A percentile compares a stretch with the other conserved stretches of the same genome.
phyloP scores from a whole-genome alignment of 2,888 invertebrate species.

The Criorhina ranunculi region DNA sequence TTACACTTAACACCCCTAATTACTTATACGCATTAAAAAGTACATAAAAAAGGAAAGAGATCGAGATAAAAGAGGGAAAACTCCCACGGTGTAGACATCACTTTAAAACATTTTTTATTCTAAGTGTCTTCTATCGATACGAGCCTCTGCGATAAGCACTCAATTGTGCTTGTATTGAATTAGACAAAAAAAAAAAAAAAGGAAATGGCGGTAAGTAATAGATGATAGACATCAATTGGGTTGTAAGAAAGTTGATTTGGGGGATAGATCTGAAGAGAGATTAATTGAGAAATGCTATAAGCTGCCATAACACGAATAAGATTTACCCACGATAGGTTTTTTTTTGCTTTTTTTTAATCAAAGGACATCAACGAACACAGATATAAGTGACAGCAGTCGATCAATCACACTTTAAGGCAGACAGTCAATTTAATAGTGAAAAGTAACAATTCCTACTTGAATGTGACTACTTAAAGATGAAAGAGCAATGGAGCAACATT shows the following conservation, averaged over 20 bases:
- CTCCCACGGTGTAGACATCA: not conserved
- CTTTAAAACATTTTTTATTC: not conserved
- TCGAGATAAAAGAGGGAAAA: not conserved
- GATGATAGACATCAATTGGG: not conserved
- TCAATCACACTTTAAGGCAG: not conserved
- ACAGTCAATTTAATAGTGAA: too few species aligned
- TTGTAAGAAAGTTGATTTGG: not conserved
- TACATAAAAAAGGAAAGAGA: not conserved
- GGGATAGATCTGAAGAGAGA: not conserved
- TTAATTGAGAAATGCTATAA: not conserved
- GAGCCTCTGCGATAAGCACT: too few species aligned
- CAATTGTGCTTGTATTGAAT: not conserved
- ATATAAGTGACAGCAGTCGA: not conserved
- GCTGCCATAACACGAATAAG: not conserved
- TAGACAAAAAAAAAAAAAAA: not conserved
- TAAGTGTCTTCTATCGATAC: not conserved
- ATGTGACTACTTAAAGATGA: too few species aligned
- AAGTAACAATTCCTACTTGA: not conserved
- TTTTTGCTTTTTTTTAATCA: not conserved
- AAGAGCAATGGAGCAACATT: too few species aligned
- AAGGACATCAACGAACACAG: not conserved
- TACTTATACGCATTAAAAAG: too few species aligned
- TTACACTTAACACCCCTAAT: not conserved
- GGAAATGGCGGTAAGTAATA: not conserved
- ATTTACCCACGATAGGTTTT: not conserved